Evolutionary conservation across 2,797 vertebrate species (phyloP).

Genomic region (Pseudomugil gertrudae): DNA sequence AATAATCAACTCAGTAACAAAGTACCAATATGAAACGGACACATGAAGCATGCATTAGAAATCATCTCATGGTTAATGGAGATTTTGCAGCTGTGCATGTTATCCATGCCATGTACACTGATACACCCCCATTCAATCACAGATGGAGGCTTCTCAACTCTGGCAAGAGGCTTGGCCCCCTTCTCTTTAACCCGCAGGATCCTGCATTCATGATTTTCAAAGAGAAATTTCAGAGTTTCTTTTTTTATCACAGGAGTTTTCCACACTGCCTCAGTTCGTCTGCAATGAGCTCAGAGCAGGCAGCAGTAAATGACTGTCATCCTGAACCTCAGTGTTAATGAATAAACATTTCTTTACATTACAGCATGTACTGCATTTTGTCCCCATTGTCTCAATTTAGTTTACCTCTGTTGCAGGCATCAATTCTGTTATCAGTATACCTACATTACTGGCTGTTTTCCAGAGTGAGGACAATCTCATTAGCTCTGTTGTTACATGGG

Average conservation of each 20-base stretch:
- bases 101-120: neutral
- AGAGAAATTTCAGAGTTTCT: neutral
- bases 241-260: too few relatives aligned
- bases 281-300: neutral
- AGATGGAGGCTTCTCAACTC: neutral
- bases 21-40: neutral
- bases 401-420: too few relatives aligned
- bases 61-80: neutral
- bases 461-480: too few relatives aligned
- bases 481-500: too few relatives aligned
- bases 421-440: too few relatives aligned
- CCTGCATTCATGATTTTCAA: neutral
- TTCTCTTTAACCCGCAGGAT: neutral
- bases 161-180: neutral
- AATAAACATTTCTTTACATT: too few relatives aligned
- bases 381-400: too few relatives aligned
- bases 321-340: too few relatives aligned
- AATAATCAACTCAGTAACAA: neutral
- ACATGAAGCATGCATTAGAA: neutral
- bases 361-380: too few relatives aligned
- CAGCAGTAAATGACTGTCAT: too few relatives aligned
- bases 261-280: neutral
- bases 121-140: neutral
- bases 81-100: too few relatives aligned
- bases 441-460: too few relatives aligned